Conservation (phyloP, 2,797 vertebrate genomes). For the Salmo trutta region DNA sequence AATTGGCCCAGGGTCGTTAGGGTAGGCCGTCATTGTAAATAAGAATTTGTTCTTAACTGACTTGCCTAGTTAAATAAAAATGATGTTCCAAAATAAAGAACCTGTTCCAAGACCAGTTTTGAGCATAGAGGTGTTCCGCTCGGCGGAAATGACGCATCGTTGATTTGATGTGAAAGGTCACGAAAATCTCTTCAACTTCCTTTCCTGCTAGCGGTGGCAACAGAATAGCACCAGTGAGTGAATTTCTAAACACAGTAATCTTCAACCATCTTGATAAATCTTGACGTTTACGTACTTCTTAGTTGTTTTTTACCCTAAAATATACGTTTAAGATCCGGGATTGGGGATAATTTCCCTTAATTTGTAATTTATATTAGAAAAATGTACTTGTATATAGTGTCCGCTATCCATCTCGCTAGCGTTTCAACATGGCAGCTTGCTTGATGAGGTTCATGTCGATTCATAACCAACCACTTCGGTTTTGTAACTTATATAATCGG, state of each 20-base stretch:
- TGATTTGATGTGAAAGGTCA: conserved; percentile 67
- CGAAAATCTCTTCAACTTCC: conserved; percentile 62
- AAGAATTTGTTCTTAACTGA: no score
- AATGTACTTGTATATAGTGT: not conserved
- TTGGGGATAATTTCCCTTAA: conserved; percentile 22
- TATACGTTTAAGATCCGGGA: accelerated
- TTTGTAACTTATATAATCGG: not conserved
- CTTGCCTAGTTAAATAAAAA: no score
- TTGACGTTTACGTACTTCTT: not conserved
- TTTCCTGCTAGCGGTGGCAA: conserved; percentile 76
- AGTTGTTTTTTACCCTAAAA: accelerated
- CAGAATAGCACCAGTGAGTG: conserved; percentile 76
- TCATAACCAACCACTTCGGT: not conserved
- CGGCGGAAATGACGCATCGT: conserved; percentile 65
- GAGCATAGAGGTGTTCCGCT: not conserved
- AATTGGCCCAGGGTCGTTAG: no score
- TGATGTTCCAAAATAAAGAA: no score
- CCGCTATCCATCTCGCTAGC: not conserved
- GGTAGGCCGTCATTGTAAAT: no score
- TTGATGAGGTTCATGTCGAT: not conserved
- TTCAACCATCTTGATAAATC: conserved; percentile 59
- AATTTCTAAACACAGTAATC: conserved; percentile 57
- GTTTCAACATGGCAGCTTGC: conserved; percentile 66
- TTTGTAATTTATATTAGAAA: accelerated
- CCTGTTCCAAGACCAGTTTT: not conserved